Base-by-base conservation (phyloP, 1,140 invertebrate genomes). In the Papilio dardanus region DNA sequence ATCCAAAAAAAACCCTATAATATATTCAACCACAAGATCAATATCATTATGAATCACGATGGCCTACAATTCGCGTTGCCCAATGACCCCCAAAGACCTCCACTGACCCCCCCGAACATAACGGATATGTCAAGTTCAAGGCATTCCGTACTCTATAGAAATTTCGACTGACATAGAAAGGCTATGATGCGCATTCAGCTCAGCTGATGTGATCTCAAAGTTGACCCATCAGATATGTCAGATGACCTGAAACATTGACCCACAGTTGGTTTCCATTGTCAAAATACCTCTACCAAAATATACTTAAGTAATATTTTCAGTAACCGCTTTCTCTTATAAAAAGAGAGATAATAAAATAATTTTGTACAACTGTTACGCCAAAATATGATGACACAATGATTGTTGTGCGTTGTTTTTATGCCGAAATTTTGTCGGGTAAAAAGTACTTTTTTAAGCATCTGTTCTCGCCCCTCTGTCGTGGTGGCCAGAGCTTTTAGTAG, bases 91-190 rank as follows among this genome's bases (percentile, higher is more conserved):
- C 19, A 37, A 69, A n/a, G 35, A 19, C 33, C 31, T 1, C 16
- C 33, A 69, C 4, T 69, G 67, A 69, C 21, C 67, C 35, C 35
- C 35, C 21, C 42, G 7, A 69, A 69, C 7, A 69, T 69, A 69
- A 69, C 67, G 67, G 67, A 35, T 35, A 21, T 69, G 67, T 69
- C 67, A 69, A 69, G 67, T 69, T 42, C 67, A 69, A 33, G 67
- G 67, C 35, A 40, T 10, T 69, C n/a, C 3, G 67, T 35, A 12
- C 67, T 69, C 35, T 28, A 69, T 69, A 69, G 31, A 67, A 35
- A 67, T 40, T 69, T 69, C 7, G 67, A 69, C 67, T 35, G 67
- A 69, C 67, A 24, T 3, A 66, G 24, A 62, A 62, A 62, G 24
- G 54, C 54, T 50, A 0, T 2, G 24, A 62, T 33, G 65, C 31